These are phyloP conservation scores for Geopemphigus sp. DNA, from an alignment of 1,140 invertebrate genomes.

Conservation along the genomic window DNA sequence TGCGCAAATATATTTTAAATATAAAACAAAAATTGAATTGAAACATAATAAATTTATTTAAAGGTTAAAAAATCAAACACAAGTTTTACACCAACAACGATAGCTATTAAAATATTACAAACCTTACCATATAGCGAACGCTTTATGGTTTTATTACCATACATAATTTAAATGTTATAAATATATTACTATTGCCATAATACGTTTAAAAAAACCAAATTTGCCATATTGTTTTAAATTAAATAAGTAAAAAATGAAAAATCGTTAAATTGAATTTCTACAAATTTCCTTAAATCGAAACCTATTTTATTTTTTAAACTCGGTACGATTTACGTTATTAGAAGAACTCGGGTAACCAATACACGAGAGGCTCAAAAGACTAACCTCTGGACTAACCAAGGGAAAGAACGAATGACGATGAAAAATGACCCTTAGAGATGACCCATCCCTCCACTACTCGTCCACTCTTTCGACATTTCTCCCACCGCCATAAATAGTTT, in stretches of 20 bases:
- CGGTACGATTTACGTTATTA: slow-evolving; percentile 6
- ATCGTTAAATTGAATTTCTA: not conserved
- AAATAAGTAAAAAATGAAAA: not conserved
- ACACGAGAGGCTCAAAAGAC: slow-evolving; percentile 24
- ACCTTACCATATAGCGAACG: too few relatives aligned
- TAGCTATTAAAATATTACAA: too few relatives aligned
- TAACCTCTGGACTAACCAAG: slow-evolving; percentile 18
- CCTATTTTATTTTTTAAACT: not conserved
- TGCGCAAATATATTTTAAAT: too few relatives aligned
- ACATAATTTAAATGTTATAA: too few relatives aligned
- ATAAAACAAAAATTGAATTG: too few relatives aligned
- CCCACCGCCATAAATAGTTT: slow-evolving; percentile 30
- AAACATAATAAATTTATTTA: too few relatives aligned
- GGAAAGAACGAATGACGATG: slow-evolving; percentile 18
- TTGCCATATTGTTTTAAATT: too few relatives aligned
- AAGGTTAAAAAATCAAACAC: too few relatives aligned
- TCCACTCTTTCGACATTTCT: slow-evolving; percentile 10
- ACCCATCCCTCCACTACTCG: not conserved
- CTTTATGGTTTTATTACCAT: too few relatives aligned
- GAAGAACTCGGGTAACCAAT: slow-evolving; percentile 4
- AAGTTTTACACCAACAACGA: too few relatives aligned
- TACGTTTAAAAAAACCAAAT: too few relatives aligned
- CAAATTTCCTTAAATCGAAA: not conserved
- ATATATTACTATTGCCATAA: too few relatives aligned
- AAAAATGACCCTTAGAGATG: slow-evolving; percentile 38